A percentile compares a stretch with the other conserved stretches of the same genome.
Conservation (phyloP, 2,797 vertebrate genomes). For the Aselliscus stoliczkanus region DNA sequence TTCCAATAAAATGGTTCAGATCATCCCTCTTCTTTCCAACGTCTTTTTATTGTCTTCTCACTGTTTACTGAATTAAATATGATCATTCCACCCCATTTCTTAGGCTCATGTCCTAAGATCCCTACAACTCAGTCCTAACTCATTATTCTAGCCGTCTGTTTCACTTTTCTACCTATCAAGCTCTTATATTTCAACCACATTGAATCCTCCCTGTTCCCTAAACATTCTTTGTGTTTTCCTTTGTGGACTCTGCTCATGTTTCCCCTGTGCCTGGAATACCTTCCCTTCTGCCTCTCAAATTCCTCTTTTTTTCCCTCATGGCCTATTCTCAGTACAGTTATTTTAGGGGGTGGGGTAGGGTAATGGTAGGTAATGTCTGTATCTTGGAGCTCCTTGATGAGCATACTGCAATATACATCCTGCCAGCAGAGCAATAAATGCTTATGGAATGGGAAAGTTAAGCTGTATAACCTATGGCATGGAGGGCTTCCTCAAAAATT, state of each 20-base stretch:
- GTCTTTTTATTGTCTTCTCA: neutral
- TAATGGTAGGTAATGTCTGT: neutral
- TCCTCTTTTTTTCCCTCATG: neutral
- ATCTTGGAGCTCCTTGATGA: neutral
- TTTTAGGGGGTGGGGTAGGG: neutral
- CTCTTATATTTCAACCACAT: neutral
- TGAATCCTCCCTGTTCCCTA: neutral
- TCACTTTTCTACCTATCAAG: neutral
- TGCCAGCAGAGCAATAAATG: neutral
- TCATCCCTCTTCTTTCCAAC: neutral
- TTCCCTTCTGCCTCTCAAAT: neutral
- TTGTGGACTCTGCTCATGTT: neutral
- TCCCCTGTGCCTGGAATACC: neutral
- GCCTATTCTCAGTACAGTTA: neutral
- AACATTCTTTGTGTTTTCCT: neutral
- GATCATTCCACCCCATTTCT: neutral
- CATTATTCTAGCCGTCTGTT: neutral
- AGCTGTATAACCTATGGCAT: slow-evolving; percentile 58
- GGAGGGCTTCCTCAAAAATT: slow-evolving; percentile 13
- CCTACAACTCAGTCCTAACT: neutral
- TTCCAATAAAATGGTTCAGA: neutral
- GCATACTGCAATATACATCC: neutral
- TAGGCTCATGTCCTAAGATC: neutral
- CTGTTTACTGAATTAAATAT: slow-evolving; percentile 56
- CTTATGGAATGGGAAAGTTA: slow-evolving; percentile 14